Base-by-base conservation (phyloP, 2,888 invertebrate species). In the Melieria crassipennis region DNA sequence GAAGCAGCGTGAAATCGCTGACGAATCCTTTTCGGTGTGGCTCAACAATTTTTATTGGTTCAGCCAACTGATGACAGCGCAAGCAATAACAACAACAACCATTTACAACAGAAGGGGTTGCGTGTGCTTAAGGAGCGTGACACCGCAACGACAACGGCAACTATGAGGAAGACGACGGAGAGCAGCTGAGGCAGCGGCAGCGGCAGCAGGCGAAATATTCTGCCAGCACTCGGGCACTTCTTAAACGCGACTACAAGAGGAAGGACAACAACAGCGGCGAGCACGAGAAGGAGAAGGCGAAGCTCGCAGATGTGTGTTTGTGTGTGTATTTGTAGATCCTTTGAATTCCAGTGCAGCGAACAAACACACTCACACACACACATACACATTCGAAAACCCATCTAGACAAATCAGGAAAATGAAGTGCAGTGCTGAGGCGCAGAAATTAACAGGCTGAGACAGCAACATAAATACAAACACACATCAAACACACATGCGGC, bases 31-130 rank as follows among this genome's bases (percentile, higher is more conserved):
- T 83, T 81, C 76, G 79, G 72, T 73, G 76, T 72, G 73, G 61
- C 74, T 77, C 79, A 77, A 79, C 69, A 79, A 13, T 78, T 83
- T 83, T 83, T 84, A 84, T 84, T 82, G 84, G 81, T 81, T 81
- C 78, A 80, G 74, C 30, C 78, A 77, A 77, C 74, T 76, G 74
- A 75, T 75, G 76, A 74, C 74, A 75, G 64, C 74, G 68, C 62
- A 65, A 69, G 50, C 55, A 57, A 46, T 61, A 65, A 56, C 63
- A 60, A 62, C 45, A 45, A 11, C 45, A 45, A 48, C 42, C 45
- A 45, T 47, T 5, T 48, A 42, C 13, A 46, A 13, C n/a, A 42
- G 30, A 64, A 67, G 60, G 52, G 61, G 50, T 69, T 60, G 45
- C 9, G 45, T 45, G 55, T 30, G 42, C 43, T 69, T 65, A 43